Evolutionary conservation across 2,113 vertebrate genomes (phyloP), one percentile per base, ranked within the genome.

Genomic region (Poecilia latipinna): DNA sequence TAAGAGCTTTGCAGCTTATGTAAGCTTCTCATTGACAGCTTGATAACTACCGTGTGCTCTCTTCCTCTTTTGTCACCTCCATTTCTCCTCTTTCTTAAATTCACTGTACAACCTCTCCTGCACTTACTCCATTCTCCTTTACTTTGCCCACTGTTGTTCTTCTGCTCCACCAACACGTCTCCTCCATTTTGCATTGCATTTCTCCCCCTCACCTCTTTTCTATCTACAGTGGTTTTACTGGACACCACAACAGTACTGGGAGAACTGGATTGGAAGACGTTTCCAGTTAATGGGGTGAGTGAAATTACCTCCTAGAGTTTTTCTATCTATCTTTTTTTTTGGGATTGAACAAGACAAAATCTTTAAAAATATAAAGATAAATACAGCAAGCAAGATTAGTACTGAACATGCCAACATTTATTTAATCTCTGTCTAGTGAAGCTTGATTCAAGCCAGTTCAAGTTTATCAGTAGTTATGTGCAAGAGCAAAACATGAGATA

Each of bases 221-320:
- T 80, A 39, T 77, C 61, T 65, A 6, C 22, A 99, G 97, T 99
- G 93, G 95, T 98, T 90, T 94, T 99, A 84, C 94, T 99, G 94
- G 97, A 99, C 93, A 98, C 97, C 77, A 97, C 97, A 74, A 88
- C 96, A 82, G 96, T 95, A 69, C 93, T 97, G 0, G 97, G 97
- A 88, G 97, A 98, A 79, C 93, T 98, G 54, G 96, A 96, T 92
- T 99, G 97, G 97, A 98, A 96, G 91, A 97, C 97, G 28, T 99
- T 97, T 91, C 97, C 97, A 74, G 91, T 98, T 89, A 99, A 99
- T 88, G 97, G 97, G 96, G 97, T 99, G 94, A 99, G 97, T 96
- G 72, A 77, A 62, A 42, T 63, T 54, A 54, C 5, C 24, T 44
- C 12, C 2, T 5, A 39, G 11, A 12, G 8, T 33, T 19, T 65